Base-by-base conservation (phyloP, 1,140 invertebrate genomes). In the Hormaphis cornu region DNA sequence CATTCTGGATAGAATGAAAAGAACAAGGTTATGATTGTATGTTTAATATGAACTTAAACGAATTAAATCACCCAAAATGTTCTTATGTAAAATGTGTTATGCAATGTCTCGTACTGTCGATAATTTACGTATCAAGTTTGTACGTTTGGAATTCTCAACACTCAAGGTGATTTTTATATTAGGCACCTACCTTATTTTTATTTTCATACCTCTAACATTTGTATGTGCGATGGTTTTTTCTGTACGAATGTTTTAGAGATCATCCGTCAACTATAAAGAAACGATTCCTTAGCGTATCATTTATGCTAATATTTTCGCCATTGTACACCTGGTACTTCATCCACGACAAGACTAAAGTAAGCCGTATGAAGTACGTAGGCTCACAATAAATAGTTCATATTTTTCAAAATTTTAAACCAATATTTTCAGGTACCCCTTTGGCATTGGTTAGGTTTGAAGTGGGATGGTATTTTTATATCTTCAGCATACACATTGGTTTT, bases 241-340 rank as follows among this genome's bases (percentile, higher is more conserved):
- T n/a, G 35, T 46, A 63, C 8, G 52, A 16, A 22, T 20, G 28
- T n/a, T 50, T 48, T 80, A 91, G 90, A 74, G 87, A 93, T 77
- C 90, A 95, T 80, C 89, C 91, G 7, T 83, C 86, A n/a, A 91
- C 87, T 3, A 93, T 96, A 72, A 93, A 91, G 75, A 85, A 84
- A 77, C 83, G 93, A 76, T 95, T 94, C 77, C 82, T 90, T 53
- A 93, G 91, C 79, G 90, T 92, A 0, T 85, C 86, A 71, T 78
- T 89, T 69, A 89, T 93, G 79, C 86, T 88, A 78, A 75, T 92
- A 48, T 75, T 94, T 48, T 87, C 90, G 18, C 90, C 91, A 48
- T 77, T 86, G 69, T 86, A 90, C 72, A 80, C 92, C 16, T 88
- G 89, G 74, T 82, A 83, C 70, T 87, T 87, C 71, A 80, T 88